Evolutionary conservation across 2,888 invertebrate genomes (phyloP), one percentile per base, ranked within the genome.

Genomic region (Microplitis manilae): DNA sequence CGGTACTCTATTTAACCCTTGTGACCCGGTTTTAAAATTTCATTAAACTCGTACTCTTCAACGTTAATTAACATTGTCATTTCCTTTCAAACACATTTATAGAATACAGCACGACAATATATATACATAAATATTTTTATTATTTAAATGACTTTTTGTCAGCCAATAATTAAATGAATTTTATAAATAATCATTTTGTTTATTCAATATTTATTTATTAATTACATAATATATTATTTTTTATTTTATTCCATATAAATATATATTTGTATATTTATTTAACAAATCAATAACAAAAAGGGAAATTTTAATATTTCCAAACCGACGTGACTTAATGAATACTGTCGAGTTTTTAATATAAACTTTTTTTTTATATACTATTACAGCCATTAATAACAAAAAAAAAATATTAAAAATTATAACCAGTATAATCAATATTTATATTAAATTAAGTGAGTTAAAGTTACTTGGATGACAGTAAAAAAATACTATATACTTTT

Each of bases 51-150:
- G 71, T 17, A 78, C 72, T 77, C 72, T 60, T 80, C 68, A 78
- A 73, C 79, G 13, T 50, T 50, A 50, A 50, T 83, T 83, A 82
- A 83, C 85, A 82, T 78, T 39, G 86, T 89, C 89, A 89, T 85
- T 89, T 89, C 89, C 89, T 87, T 77, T 80, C 65, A 1, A 73
- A n/a, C 41, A 15, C 50, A 13, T 50, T 39, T 65, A 30, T 8
- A 60, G 68, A 38, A 15, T 17, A 40, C 40, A 41, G 59, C n/a
- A 4, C 41, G 20, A 38, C 17, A 40, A 65, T 30, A n/a, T 61
- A 30, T 61, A 30, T 72, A 17, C 5, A 72, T 20, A 6, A 7
- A 60, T 61, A 62, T 30, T 61, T 61, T 60, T 30, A 41, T 70
- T 5, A 17, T 65, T 15, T 71, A 60, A 60, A 71, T 71, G 59